Base-by-base conservation (phyloP, 1,140 invertebrate genomes). In the Choristoneura fumiferana region DNA sequence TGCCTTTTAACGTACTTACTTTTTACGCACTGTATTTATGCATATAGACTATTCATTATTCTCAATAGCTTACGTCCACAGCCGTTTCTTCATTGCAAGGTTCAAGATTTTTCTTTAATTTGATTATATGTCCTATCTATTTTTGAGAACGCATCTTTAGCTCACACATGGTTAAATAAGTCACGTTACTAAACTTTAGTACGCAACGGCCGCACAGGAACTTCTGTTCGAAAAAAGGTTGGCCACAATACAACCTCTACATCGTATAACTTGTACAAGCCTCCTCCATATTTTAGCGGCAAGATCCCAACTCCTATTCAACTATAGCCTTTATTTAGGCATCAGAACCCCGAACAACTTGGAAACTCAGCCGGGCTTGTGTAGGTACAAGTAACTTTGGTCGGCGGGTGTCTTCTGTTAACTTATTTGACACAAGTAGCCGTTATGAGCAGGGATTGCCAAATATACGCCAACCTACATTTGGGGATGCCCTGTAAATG, bases 261-360 rank as follows among this genome's bases (percentile, higher is more conserved):
- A 39, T 13, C 22, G 13, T 13, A 49, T 22, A 49, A 49, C 18
- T 49, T 49, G 22, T 49, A 49, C 12, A 45, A 22, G 17, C 15
- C 40, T 45, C 17, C 17, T 22, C 15, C 40, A 49, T 18, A 49
- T 33, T 49, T 49, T 49, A 49, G 43, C 43, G 2, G 6, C 22
- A 29, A 49, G 10, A 3, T 49, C 18, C 5, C n/a, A 18, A 49
- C 17, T 49, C 8, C 5, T 33, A 45, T 45, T 45, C 17, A 45
- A 45, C 17, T 45, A 49, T n/a, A 49, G 18, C n/a, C 5, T 49
- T 49, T 49, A 49, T 49, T 49, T 22, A 49, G 43, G 17, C 43
- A 49, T 49, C 43, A 49, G 17, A 13, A 29, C 10, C 43, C 43
- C 22, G 43, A 13, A 49, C 9, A 49, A 49, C 17, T 49, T 4